phyloP scores from a whole-genome alignment of 1,140 invertebrate genomes.

The Drosophila repleta region DNA sequence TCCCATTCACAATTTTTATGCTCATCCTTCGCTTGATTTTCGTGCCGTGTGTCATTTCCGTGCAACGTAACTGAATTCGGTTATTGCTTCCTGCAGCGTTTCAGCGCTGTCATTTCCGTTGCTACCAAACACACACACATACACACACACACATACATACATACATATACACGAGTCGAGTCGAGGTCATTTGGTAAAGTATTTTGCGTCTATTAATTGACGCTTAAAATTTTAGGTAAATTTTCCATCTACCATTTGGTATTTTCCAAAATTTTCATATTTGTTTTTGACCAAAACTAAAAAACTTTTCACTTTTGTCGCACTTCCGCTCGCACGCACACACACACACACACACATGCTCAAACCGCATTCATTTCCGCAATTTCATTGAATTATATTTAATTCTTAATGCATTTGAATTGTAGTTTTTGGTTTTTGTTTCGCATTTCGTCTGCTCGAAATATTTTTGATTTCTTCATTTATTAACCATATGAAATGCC shows the following conservation, averaged over 20 bases:
- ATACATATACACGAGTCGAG: neutral
- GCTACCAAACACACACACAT: conserved; percentile 42
- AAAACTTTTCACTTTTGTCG: conserved; percentile 23
- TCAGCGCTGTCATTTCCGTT: conserved; percentile 62
- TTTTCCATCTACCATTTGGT: conserved; percentile 12
- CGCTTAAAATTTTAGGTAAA: conserved; percentile 36
- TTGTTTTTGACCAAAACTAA: conserved; percentile 34
- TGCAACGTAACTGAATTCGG: conserved; percentile 63
- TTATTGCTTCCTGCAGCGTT: conserved; percentile 60
- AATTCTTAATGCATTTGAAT: conserved; percentile 49
- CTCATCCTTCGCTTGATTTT: conserved; percentile 6
- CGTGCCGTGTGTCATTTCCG: conserved; percentile 57
- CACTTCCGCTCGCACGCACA: conserved; percentile 20
- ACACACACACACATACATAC: conserved; percentile 18
- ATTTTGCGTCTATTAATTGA: conserved; percentile 53
- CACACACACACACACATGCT: neutral
- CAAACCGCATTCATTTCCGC: conserved; percentile 56
- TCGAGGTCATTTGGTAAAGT: conserved; percentile 41
- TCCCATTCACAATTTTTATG: conserved; percentile 2
- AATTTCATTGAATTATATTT: conserved; percentile 54
- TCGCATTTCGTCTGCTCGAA: neutral
- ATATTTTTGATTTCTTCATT: no score
- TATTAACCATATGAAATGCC: no score
- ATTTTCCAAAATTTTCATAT: conserved; percentile 25
- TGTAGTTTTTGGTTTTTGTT: conserved; percentile 28